These are phyloP conservation scores for Timema podura DNA, from an alignment of 2,888 invertebrate species.

Conservation along the genomic window DNA sequence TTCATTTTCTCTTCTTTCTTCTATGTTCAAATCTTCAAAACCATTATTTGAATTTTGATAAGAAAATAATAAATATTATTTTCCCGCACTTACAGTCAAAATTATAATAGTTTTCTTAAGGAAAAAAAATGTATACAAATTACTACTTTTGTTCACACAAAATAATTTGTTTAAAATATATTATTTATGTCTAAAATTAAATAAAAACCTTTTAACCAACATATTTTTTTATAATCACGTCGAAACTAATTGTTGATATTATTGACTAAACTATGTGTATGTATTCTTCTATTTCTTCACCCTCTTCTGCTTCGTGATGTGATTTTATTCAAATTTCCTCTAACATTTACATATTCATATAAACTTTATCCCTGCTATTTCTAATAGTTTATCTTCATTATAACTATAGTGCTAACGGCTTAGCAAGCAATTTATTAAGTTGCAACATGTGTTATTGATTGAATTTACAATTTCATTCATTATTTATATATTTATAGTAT, in stretches of 20 bases:
- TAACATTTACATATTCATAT: constrained; percentile 17
- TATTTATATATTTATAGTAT: constrained; percentile 26
- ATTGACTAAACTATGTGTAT: too few relatives aligned
- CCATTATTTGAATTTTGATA: not conserved
- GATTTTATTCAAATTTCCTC: constrained; percentile 9
- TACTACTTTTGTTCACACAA: too few relatives aligned
- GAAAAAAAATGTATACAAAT: too few relatives aligned
- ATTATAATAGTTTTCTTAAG: too few relatives aligned
- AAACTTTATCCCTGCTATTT: constrained; percentile 16
- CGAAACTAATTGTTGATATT: too few relatives aligned
- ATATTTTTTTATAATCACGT: too few relatives aligned
- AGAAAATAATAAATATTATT: too few relatives aligned
- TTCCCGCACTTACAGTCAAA: too few relatives aligned
- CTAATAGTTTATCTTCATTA: constrained; percentile 17
- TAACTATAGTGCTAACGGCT: constrained; percentile 28
- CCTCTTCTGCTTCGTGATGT: constrained; percentile 13
- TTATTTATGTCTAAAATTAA: too few relatives aligned
- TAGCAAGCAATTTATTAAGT: constrained; percentile 28
- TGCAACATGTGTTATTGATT: constrained; percentile 17
- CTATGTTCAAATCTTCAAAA: not conserved
- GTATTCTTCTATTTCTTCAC: not conserved
- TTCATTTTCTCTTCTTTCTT: not conserved
- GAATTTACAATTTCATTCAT: constrained; percentile 19
- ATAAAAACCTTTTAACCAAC: too few relatives aligned
- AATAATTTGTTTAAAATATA: too few relatives aligned